Evolutionary conservation across 1,140 invertebrate genomes (phyloP).

Genomic region (Papilio machaon): DNA sequence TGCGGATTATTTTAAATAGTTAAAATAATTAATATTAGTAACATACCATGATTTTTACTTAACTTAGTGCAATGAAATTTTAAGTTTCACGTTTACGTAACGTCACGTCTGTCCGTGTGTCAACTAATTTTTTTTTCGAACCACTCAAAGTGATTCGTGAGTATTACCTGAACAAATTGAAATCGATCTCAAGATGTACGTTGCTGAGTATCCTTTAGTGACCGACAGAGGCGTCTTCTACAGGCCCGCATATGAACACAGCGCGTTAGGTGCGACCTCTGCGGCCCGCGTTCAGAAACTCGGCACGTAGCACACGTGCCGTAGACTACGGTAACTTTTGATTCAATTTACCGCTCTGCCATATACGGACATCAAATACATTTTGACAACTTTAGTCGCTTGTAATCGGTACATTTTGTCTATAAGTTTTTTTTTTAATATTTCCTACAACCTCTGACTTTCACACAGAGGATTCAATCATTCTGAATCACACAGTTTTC

Average conservation of each 20-base stretch:
- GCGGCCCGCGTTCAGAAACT: not conserved
- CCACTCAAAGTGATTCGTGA: not conserved
- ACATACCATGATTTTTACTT: too few relatives aligned
- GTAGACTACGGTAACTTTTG: not conserved
- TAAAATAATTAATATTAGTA: too few relatives aligned
- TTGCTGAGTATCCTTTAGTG: not conserved
- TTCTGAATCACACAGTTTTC: too few relatives aligned
- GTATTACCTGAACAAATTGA: not conserved
- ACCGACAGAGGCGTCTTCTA: not conserved
- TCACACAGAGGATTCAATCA: too few relatives aligned
- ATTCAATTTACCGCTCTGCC: constrained; percentile 10
- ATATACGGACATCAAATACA: not conserved
- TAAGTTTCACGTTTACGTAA: too few relatives aligned
- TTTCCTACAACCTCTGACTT: too few relatives aligned
- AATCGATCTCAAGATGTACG: not conserved
- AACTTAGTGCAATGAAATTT: too few relatives aligned
- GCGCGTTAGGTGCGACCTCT: not conserved
- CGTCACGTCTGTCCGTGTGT: too few relatives aligned
- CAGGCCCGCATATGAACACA: not conserved
- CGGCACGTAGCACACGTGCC: not conserved
- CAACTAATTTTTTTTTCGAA: too few relatives aligned
- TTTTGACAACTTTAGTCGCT: not conserved
- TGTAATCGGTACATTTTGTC: not conserved
- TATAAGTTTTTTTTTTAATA: not conserved
- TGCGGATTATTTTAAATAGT: too few relatives aligned